Evolutionary conservation across 2,888 invertebrate species (phyloP), one percentile per base, ranked within the genome.

Genomic region (Strigamia maritima): DNA sequence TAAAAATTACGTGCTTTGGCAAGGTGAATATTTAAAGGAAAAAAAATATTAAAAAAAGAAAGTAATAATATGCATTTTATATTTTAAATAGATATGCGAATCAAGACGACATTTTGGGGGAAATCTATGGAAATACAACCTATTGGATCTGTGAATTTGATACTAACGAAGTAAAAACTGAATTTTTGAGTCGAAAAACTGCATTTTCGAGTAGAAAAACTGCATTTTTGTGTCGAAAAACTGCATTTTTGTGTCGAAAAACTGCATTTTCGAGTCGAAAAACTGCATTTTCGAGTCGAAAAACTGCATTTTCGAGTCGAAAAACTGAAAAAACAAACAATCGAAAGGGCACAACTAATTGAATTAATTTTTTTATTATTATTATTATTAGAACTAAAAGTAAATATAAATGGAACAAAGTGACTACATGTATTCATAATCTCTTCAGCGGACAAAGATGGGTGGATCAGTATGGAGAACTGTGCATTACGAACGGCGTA

Each of bases 81-180:
- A 12, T 60, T 26, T 78, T 70, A 65, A 81, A 77, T 82, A 86
- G 93, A 94, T 85, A 91, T 92, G 12, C 88, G 93, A 82, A 92
- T 93, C 83, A 93, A 93, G 87, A 94, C 93, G 80, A 94, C 93
- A 87, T 94, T 94, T 88, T 94, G 94, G 94, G 94, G 94, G 81
- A 94, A 94, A 87, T 93, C 93, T 79, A 93, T 94, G 92, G 94
- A 94, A 88, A 93, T 94, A 86, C 93, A 93, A 85, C 94, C 94
- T 0, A 88, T 92, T 26, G 94, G 89, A 79, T 85, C 85, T 70
- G 92, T 93, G 0, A 90, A 92, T 84, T 89, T 93, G 12, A 84
- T 89, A 60, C 83, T 88, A 79, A 86, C 86, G 75, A 86, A 85
- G 87, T 87, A 81, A 79, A 81, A n/a, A n/a, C n/a, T n/a, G n/a